Evolutionary conservation across 2,888 invertebrate species (phyloP), one percentile per base, ranked within the genome.

Genomic region (Spatulosminthurus flaviceps): DNA sequence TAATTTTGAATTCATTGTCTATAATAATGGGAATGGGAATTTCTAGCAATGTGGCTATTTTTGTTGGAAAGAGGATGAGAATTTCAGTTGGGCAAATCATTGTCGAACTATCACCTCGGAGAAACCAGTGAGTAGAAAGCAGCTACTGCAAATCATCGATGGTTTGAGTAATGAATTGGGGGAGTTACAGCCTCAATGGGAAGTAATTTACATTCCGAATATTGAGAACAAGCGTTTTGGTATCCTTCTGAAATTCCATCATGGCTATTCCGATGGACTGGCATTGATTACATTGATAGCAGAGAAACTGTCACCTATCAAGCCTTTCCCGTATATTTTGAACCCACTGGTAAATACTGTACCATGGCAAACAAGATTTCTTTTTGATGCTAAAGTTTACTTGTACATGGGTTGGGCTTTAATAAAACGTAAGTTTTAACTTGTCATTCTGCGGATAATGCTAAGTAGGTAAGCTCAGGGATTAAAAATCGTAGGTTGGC

Each of bases 161-260:
- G 81, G 78, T 24, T 74, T 84, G 21, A 78, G 74, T 24, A 73
- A 81, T 42, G 78, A 79, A 42, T 79, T 81, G 64, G 76, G 75
- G 16, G 69, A 76, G n/a, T 41, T 83, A 1, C 75, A 78, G 1
- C 83, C 84, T 0, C 84, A 84, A 75, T 84, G 84, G 84, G 83
- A 84, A 78, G 79, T 84, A 42, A 78, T 83, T 13, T 41, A 82
- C 60, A 70, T 83, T 11, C 84, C 84, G 11, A 83, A 81, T 29
- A 74, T 74, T 19, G 74, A 74, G n/a, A 61, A 29, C 24, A 34
- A 42, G 60, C 13, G 60, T 28, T 74, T 74, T 29, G 74, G 74
- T 0, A 29, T 84, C 5, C 70, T 84, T 16, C 79, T 82, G 7
- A 64, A 83, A 19, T 75, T 82, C 2, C 83, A 84, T 74, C 83